phyloP scores from a whole-genome alignment of 2,888 invertebrate genomes.

The Myopa tessellatipennis region DNA sequence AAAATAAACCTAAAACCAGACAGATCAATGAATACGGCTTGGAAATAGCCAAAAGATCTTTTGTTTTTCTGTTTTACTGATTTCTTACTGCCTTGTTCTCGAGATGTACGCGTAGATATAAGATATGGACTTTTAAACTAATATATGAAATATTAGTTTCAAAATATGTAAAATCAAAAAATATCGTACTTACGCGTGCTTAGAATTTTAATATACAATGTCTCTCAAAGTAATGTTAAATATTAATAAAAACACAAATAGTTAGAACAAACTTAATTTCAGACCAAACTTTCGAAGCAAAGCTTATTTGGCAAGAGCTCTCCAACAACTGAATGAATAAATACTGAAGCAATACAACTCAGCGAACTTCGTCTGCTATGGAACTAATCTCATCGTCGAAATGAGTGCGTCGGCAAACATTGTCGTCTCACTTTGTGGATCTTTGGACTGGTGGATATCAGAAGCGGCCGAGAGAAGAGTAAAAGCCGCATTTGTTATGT shows the following conservation, averaged over 20 bases:
- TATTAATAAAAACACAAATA: background rate
- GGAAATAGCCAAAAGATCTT: too few relatives aligned
- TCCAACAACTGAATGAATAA: conserved; percentile 21
- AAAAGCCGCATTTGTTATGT: background rate
- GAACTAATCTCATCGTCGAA: background rate
- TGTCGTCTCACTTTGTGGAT: background rate
- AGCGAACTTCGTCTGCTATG: background rate
- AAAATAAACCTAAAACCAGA: too few relatives aligned
- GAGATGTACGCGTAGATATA: too few relatives aligned
- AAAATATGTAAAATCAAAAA: background rate
- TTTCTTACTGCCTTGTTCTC: too few relatives aligned
- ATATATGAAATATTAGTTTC: too few relatives aligned
- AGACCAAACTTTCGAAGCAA: background rate
- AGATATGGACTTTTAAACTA: too few relatives aligned
- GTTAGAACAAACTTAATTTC: background rate
- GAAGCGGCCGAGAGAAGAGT: background rate
- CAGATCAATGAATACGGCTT: too few relatives aligned
- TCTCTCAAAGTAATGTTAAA: background rate
- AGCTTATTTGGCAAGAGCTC: conserved; percentile 2
- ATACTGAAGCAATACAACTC: background rate
- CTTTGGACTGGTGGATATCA: background rate
- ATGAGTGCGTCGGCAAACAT: background rate
- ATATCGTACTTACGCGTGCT: background rate
- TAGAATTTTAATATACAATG: background rate
- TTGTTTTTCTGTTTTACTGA: too few relatives aligned